Percentiles rank a stretch among this genome's conserved stretches.
phyloP scores from a whole-genome alignment of 2,797 vertebrate species.

The Micromesistius poutassou region DNA sequence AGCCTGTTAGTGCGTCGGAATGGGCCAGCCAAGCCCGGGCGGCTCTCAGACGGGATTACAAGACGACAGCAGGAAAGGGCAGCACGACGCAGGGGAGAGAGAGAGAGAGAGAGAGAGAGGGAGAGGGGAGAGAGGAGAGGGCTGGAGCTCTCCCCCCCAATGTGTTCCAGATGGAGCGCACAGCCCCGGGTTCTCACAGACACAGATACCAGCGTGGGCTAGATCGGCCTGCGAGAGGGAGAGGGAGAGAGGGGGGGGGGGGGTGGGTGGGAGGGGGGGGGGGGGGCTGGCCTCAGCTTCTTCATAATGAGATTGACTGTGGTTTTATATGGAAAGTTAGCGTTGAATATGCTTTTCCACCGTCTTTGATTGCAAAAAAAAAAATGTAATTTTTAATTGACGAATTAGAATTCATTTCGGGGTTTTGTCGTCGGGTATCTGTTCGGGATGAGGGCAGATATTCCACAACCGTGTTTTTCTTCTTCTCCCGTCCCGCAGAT shows the following conservation, averaged over 20 bases:
- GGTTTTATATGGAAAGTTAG: slow-evolving; percentile 77
- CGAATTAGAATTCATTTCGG: background rate
- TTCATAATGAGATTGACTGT: slow-evolving; percentile 73
- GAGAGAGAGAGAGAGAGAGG: no score
- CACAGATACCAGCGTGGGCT: slow-evolving; percentile 61
- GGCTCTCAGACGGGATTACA: slow-evolving; percentile 79
- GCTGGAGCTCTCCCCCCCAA: slow-evolving; percentile 75
- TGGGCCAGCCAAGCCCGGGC: slow-evolving; percentile 68
- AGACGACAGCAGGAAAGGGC: slow-evolving; percentile 79
- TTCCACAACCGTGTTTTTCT: background rate
- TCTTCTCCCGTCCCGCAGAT: slow-evolving; percentile 51
- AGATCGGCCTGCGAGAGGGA: no score
- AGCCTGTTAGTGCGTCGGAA: slow-evolving; percentile 77
- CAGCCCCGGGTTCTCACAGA: slow-evolving; percentile 61
- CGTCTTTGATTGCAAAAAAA: slow-evolving; percentile 21
- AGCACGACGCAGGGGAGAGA: slow-evolving; percentile 67
- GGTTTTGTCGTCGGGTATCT: background rate
- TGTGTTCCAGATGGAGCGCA: slow-evolving; percentile 86
- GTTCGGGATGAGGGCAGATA: background rate
- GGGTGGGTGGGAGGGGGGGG: slow-evolving; percentile 55
- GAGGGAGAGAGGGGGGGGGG: slow-evolving; percentile 50
- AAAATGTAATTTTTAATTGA: background rate
- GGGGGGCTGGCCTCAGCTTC: slow-evolving; percentile 64
- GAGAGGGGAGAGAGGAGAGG: slow-evolving; percentile 62
- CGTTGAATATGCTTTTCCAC: slow-evolving; percentile 63